phyloP scores from a whole-genome alignment of 2,797 vertebrate species.

The Crypturellus tataupa region DNA sequence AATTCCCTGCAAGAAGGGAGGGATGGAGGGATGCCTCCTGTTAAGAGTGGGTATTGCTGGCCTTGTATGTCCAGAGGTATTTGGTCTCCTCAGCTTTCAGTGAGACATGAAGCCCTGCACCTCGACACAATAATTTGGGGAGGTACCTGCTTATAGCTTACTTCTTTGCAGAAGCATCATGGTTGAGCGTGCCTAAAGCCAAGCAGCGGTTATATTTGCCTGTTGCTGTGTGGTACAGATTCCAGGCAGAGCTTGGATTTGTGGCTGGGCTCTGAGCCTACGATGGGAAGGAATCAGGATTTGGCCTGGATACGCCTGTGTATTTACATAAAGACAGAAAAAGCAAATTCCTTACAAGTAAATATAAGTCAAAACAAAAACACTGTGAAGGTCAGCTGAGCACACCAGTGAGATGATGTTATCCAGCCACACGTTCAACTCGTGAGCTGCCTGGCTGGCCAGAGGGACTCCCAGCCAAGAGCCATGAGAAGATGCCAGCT shows the following conservation, averaged over 20 bases:
- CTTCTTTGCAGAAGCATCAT: background rate
- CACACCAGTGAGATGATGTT: slow-evolving; percentile 42
- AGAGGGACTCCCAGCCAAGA: slow-evolving; percentile 22
- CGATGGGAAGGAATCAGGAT: background rate
- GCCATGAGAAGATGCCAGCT: slow-evolving; percentile 58
- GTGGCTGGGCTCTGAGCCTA: slow-evolving; percentile 33
- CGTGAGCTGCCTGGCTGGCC: background rate
- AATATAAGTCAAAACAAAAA: slow-evolving; percentile 71
- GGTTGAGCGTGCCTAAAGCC: background rate
- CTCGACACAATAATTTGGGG: background rate
- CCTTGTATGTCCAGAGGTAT: background rate
- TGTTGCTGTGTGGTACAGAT: background rate
- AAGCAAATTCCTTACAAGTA: slow-evolving; percentile 55
- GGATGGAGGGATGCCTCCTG: background rate
- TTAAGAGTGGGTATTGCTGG: rapidly evolving
- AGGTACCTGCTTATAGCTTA: background rate
- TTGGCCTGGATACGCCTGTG: slow-evolving; percentile 11
- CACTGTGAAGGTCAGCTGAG: slow-evolving; percentile 61
- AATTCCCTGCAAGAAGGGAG: background rate
- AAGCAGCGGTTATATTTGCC: background rate
- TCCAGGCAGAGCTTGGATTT: background rate
- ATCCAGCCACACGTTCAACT: slow-evolving; percentile 11
- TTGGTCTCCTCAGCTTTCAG: background rate
- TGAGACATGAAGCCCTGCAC: background rate
- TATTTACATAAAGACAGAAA: slow-evolving; percentile 54